Evolutionary conservation across 1,140 invertebrate genomes (phyloP).

Genomic region (Trichomalopsis sarcophagae): DNA sequence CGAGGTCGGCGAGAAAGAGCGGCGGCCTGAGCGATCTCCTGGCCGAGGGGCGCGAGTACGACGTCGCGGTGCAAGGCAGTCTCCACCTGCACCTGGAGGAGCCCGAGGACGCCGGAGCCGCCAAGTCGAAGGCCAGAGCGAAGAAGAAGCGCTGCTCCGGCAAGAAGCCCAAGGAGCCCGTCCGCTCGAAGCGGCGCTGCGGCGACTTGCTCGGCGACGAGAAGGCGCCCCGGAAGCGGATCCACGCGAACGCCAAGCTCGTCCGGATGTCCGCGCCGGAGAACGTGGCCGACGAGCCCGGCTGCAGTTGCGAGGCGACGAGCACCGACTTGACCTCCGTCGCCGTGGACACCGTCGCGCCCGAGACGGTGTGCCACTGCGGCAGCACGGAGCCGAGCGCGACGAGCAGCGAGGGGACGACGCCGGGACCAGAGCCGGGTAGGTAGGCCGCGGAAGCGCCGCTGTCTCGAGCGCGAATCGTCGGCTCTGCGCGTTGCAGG

Average conservation of each 20-base stretch:
- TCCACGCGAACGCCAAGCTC: conserved; percentile 8
- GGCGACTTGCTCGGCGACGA: not conserved
- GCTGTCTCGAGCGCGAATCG: too few relatives aligned
- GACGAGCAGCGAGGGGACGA: not conserved
- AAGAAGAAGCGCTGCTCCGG: not conserved
- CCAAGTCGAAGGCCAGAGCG: not conserved
- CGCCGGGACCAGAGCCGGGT: too few relatives aligned
- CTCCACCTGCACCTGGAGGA: not conserved
- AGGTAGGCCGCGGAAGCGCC: too few relatives aligned
- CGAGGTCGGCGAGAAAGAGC: not conserved
- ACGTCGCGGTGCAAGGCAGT: not conserved
- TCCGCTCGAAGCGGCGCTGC: not conserved
- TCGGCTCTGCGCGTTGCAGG: too few relatives aligned
- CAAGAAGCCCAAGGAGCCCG: not conserved
- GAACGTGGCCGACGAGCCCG: not conserved
- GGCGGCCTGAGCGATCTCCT: too few relatives aligned
- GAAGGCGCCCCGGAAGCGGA: not conserved
- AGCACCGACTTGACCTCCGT: not conserved
- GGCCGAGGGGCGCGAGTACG: not conserved
- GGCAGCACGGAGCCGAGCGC: not conserved
- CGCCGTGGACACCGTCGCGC: too few relatives aligned
- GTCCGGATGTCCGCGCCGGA: not conserved
- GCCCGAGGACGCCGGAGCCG: not conserved
- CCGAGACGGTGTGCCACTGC: not conserved
- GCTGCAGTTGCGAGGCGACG: not conserved